Evolutionary conservation across 2,113 vertebrate genomes (phyloP), one percentile per base, ranked within the genome.

Genomic region (Dromaius novaehollandiae): DNA sequence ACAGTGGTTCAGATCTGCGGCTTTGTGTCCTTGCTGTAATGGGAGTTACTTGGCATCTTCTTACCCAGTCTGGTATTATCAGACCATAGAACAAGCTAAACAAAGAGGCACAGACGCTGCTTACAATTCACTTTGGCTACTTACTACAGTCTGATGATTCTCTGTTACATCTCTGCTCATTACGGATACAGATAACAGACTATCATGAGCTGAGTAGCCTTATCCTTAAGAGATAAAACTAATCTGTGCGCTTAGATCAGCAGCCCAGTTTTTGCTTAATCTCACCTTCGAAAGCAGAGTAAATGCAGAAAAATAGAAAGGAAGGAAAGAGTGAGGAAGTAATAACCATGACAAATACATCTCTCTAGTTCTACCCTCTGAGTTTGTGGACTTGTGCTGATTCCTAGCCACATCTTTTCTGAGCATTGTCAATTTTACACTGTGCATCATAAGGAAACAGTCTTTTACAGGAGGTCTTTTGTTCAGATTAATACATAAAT

Each of bases 141-240:
- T 95, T 76, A 60, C 92, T 95, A 91, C 91, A 85, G 86, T n/a
- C 90, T 76, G 82, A 82, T 71, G 81, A 61, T 75, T 96, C 85
- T 94, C 74, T 82, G 77, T 94, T 53, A 53, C 88, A 91, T 90
- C 96, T 88, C 82, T 56, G 92, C 90, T 95, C 95, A 77, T 97
- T 96, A 96, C 65, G 64, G 87, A 44, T 24, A 36, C 87, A 90
- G 94, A 96, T 96, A 97, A 94, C 66, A 76, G 63, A 60, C 36
- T 66, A 93, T 96, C 89, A 83, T 82, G 89, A 87, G 80, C 95
- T 61, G 95, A 86, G 70, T 28, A 73, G 85, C 92, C 77, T 96
- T 66, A 73, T 93, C 89, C 94, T 15, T 21, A 56, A 15, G 76
- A 97, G 97, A 96, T 94, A 96, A 97, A 81, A 80, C 90, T 68